phyloP scores from a whole-genome alignment of 2,113 vertebrate genomes.

The Lichenostomus cassidix region DNA sequence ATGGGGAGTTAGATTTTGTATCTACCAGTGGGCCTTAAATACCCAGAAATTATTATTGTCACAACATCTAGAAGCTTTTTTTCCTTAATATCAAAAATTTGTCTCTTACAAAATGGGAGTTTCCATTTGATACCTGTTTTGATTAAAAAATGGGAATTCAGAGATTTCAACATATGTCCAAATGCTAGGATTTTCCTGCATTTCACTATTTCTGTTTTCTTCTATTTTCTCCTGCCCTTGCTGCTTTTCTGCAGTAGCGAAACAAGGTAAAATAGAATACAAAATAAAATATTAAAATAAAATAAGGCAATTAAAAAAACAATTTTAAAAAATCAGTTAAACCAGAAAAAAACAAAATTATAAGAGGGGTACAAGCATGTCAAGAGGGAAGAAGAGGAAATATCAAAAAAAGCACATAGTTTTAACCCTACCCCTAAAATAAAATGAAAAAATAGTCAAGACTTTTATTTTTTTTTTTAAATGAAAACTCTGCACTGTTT shows the following conservation, averaged over 20 bases:
- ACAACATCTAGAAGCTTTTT: not conserved
- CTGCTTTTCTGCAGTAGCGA: not conserved
- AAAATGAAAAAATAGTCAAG: not conserved
- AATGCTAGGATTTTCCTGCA: not conserved
- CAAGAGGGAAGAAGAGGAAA: not conserved
- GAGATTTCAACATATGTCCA: not conserved
- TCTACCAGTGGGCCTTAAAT: not conserved
- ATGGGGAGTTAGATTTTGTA: not conserved
- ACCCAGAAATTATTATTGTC: not conserved
- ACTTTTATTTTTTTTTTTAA: not conserved
- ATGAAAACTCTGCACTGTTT: constrained; percentile 32
- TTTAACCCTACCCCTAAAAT: not conserved
- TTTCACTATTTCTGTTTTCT: not conserved
- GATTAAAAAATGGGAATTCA: not conserved
- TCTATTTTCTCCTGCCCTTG: not conserved
- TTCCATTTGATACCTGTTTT: not conserved
- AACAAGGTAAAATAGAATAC: not conserved
- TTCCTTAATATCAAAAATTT: not conserved
- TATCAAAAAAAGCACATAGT: not conserved
- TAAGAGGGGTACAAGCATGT: not conserved
- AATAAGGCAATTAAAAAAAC: not conserved
- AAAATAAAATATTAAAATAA: not conserved
- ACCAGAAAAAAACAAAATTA: not conserved
- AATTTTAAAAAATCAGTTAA: not conserved
- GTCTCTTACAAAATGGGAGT: fast-evolving